Conservation (phyloP, 2,113 vertebrate species). For the Coptodon rendalli region DNA sequence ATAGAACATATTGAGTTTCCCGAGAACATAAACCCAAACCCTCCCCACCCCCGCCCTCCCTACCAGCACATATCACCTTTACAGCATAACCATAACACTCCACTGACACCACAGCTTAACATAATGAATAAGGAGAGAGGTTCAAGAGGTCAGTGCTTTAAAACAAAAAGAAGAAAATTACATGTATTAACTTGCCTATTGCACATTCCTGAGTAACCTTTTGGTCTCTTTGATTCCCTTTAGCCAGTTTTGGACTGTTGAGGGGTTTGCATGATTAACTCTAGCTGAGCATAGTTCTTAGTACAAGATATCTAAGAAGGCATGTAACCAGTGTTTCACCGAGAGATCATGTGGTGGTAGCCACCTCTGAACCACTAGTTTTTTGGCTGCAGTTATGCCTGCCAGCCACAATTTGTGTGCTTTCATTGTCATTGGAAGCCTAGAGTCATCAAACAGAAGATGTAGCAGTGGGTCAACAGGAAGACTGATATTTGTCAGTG, state of each 20-base stretch:
- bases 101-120: neutral
- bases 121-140: neutral
- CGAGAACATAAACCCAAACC: neutral
- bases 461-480: neutral
- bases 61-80: neutral
- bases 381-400: neutral
- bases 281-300: rapidly evolving
- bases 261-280: neutral
- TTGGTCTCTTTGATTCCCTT: neutral
- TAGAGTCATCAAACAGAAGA: neutral
- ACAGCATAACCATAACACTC: neutral
- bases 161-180: neutral
- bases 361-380: neutral
- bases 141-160: neutral
- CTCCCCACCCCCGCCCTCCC: rapidly evolving
- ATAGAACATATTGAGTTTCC: neutral
- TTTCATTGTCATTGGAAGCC: neutral
- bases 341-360: neutral
- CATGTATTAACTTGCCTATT: neutral
- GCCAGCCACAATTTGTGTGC: rapidly evolving
- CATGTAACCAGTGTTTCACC: neutral
- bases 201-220: neutral
- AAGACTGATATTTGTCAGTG: neutral
- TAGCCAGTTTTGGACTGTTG: neutral
- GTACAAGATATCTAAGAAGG: neutral